Evolutionary conservation across 1,140 invertebrate genomes (phyloP), one percentile per base, ranked within the genome.

Genomic region (Yoshiicerus persimilis): DNA sequence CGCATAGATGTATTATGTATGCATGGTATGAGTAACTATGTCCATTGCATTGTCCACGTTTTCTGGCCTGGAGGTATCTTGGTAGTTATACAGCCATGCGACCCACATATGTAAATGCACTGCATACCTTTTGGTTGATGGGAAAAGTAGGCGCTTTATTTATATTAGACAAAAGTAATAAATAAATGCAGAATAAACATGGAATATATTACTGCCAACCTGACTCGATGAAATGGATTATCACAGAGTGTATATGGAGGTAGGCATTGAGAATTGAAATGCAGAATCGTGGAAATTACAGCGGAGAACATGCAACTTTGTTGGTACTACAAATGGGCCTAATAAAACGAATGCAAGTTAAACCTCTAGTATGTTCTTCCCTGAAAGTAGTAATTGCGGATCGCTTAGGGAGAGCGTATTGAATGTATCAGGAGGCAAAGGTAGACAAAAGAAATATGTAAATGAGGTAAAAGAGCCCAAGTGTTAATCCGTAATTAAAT

Each of bases 401-500:
- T 80, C 9, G 66, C 25, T 27, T 0, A 16, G 30, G 66, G 66
- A 56, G 47, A 3, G 47, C n/a, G n/a, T 56, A 56, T 56, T 56
- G 47, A 56, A 56, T 56, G n/a, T 20, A n/a, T n/a, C n/a, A 32
- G 32, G 10, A 77, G 32, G 13, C 32, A 32, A 27, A 77, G 32
- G 32, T 34, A 80, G 30, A 80, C 75, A 80, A 80, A 80, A 34
- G 75, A 80, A 80, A 38, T 34, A 80, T 80, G 75, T 20, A 80
- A 80, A 80, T 80, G 30, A 80, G 32, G 6, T 25, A 23, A n/a
- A 36, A 34, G 75, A 80, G 75, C 75, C 75, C 13, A 36, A 80
- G 75, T 80, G 75, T 80, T 80, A 36, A 80, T 80, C 32, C 75
- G 30, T 80, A 80, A 80, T 80, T 80, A 80, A 80, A 36, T 36